A percentile compares a stretch with the other conserved stretches of the same genome.
These are phyloP conservation scores for Emydura subglobosa DNA, from an alignment of 2,113 vertebrate species.

Conservation along the genomic window DNA sequence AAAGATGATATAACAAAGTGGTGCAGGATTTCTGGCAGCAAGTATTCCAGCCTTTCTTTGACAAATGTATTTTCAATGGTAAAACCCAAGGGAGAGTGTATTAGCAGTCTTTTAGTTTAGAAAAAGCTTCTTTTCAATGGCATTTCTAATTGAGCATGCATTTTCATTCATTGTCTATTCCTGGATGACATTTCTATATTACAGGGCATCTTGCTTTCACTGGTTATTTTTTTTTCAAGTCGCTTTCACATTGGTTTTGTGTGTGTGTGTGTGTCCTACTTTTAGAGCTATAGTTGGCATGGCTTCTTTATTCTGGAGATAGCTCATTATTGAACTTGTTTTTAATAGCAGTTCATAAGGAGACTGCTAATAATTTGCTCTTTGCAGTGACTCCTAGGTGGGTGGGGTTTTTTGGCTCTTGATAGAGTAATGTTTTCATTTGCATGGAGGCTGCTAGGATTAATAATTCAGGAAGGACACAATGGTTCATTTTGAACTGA, in stretches of 20 bases:
- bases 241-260: neutral
- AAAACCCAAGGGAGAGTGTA: neutral
- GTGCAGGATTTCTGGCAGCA: neutral
- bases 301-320: neutral
- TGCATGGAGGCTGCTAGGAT: neutral
- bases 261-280: neutral
- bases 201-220: neutral
- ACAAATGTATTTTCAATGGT: neutral
- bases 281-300: rapidly evolving
- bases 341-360: neutral
- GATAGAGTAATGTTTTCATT: neutral
- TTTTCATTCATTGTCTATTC: neutral
- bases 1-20: neutral
- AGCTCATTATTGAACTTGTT: neutral
- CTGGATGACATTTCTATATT: neutral
- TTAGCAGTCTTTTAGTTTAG: neutral
- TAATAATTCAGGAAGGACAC: neutral
- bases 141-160: neutral
- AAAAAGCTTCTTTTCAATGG: neutral
- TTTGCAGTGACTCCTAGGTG: neutral
- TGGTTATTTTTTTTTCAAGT: neutral
- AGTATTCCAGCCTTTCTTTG: neutral
- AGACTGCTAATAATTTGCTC: neutral
- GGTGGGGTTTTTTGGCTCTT: neutral
- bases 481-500: neutral